These are phyloP conservation scores for Congeria kusceri DNA, from an alignment of 2,888 invertebrate species.

Conservation along the genomic window DNA sequence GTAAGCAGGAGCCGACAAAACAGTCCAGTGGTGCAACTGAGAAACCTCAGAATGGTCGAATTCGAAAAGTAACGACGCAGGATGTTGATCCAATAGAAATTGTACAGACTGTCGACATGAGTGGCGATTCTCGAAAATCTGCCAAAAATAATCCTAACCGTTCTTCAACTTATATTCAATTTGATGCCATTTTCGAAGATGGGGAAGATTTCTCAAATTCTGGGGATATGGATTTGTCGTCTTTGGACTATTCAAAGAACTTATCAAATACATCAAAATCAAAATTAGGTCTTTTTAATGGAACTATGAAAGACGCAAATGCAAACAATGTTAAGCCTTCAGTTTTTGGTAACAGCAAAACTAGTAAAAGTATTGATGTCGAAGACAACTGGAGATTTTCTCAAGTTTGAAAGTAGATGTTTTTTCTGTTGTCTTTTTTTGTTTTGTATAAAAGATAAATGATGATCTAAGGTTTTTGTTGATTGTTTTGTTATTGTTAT, in stretches of 20 bases:
- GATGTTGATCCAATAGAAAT: constrained; percentile 71
- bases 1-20: background rate
- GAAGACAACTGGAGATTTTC: constrained; percentile 72
- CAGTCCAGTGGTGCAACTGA: background rate
- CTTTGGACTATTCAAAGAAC: constrained; percentile 43
- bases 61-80: constrained; percentile 62
- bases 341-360: constrained; percentile 57
- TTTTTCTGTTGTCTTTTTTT: background rate
- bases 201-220: constrained; percentile 74
- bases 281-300: constrained; percentile 51
- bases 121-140: constrained; percentile 55
- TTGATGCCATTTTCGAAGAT: constrained; percentile 81
- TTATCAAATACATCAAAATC: constrained; percentile 48
- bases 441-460: too few species aligned
- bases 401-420: constrained; percentile 51
- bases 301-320: constrained; percentile 52
- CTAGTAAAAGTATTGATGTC: constrained; percentile 60
- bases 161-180: constrained; percentile 81
- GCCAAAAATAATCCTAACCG: constrained; percentile 69
- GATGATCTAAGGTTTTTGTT: too few species aligned
- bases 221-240: constrained; percentile 34
- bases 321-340: constrained; percentile 52
- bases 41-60: constrained; percentile 32
- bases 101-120: constrained; percentile 61
- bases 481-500: too few species aligned